Percentiles rank a stretch among this genome's conserved stretches.
Evolutionary conservation across 2,113 vertebrate species (phyloP).

Genomic region (Cygnus buccinator): DNA sequence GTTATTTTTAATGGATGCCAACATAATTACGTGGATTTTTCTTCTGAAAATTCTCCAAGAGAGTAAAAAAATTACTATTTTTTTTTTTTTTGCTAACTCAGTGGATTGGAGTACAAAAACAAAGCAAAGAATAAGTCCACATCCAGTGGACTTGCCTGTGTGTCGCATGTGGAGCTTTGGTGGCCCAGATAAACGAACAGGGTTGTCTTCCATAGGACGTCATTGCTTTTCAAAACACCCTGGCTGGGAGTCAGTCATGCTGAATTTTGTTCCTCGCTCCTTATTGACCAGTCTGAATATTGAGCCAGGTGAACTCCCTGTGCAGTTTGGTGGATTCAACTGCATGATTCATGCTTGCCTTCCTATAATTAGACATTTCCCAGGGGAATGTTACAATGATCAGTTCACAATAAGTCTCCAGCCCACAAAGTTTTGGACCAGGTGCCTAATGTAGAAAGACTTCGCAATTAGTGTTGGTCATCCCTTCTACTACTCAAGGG

Average conservation of each 20-base stretch:
- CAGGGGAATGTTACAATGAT: not conserved
- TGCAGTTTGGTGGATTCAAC: not conserved
- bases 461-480: not conserved
- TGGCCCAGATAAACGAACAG: not conserved
- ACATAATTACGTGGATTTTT: not conserved
- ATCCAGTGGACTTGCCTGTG: not conserved
- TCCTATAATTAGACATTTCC: not conserved
- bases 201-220: not conserved
- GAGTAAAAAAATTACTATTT: conserved; percentile 1
- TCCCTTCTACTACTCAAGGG: not conserved
- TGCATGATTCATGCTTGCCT: not conserved
- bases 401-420: not conserved
- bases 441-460: not conserved
- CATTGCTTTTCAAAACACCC: not conserved
- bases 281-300: not conserved
- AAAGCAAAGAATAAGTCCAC: not conserved
- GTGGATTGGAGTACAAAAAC: not conserved
- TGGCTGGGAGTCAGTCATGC: not conserved
- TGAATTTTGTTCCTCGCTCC: not conserved
- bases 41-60: not conserved
- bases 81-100: not conserved
- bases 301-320: accelerated
- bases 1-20: conserved; percentile 6
- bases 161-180: not conserved
- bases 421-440: not conserved